These are phyloP conservation scores for Lasioglossum lativentre DNA, from an alignment of 2,888 invertebrate genomes.

Conservation along the genomic window DNA sequence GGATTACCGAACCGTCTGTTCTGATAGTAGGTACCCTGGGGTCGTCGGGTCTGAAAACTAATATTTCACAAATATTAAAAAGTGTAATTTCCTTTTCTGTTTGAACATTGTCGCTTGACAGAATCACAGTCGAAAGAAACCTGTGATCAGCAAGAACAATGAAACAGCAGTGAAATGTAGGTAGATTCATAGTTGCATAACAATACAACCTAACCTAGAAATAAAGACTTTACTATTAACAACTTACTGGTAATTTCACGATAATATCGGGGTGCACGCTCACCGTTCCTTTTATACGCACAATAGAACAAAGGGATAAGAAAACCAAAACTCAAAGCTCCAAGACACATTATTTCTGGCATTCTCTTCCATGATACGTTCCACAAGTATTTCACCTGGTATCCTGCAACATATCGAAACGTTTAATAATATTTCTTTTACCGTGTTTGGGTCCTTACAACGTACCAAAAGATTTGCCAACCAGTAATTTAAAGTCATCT, in stretches of 20 bases:
- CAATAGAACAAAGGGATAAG: accelerated
- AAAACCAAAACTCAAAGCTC: accelerated
- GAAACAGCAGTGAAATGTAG: background rate
- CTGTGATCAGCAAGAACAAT: background rate
- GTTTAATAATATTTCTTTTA: background rate
- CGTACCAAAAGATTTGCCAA: conserved; percentile 8
- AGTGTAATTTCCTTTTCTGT: background rate
- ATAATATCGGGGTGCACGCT: conserved; percentile 19
- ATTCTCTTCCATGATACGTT: conserved; percentile 36
- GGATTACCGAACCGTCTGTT: background rate
- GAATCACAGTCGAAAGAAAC: background rate
- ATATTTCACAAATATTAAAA: conserved; percentile 37
- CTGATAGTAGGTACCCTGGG: conserved; percentile 62
- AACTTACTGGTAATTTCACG: conserved; percentile 39
- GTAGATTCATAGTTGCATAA: conserved; percentile 18
- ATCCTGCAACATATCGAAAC: conserved; percentile 32
- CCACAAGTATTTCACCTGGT: conserved; percentile 25
- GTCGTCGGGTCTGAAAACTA: conserved; percentile 75
- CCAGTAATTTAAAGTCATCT: accelerated
- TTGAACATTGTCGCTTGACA: background rate
- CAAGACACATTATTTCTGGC: conserved; percentile 46
- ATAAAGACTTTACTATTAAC: background rate
- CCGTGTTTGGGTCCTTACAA: background rate
- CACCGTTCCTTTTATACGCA: accelerated
- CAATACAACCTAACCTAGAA: conserved; percentile 16